Percentiles rank a stretch among this genome's conserved stretches.
Evolutionary conservation across 2,888 invertebrate genomes (phyloP).

Genomic region (Agapostemon virescens): DNA sequence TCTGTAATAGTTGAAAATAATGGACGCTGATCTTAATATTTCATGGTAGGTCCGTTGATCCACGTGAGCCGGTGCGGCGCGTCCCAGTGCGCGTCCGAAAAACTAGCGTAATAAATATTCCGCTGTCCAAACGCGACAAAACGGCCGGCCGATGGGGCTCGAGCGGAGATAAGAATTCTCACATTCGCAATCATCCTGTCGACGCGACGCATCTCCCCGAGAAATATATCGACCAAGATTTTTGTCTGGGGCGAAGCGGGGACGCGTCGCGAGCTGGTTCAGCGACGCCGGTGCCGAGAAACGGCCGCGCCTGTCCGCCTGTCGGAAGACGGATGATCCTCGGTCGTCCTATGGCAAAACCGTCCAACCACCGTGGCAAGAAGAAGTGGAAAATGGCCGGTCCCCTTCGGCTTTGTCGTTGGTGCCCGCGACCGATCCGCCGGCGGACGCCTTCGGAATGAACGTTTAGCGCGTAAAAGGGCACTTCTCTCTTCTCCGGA

Average conservation of each 20-base stretch:
- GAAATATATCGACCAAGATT: constrained; percentile 55
- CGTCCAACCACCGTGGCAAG: constrained; percentile 36
- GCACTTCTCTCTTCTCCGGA: constrained; percentile 14
- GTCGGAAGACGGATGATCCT: constrained; percentile 65
- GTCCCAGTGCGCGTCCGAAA: constrained; percentile 6
- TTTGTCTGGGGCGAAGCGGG: constrained; percentile 45
- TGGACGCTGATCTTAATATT: background rate
- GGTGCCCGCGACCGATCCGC: constrained; percentile 38
- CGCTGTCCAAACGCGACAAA: constrained; percentile 46
- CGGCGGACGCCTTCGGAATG: constrained; percentile 52
- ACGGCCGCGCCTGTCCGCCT: constrained; percentile 54
- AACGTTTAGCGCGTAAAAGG: constrained; percentile 68
- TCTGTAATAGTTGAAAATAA: background rate
- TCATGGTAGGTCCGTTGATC: background rate
- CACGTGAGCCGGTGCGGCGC: background rate
- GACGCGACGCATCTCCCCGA: constrained; percentile 36
- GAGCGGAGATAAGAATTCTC: constrained; percentile 51
- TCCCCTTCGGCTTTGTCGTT: constrained; percentile 58
- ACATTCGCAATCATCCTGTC: constrained; percentile 49
- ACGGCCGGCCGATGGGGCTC: constrained; percentile 31
- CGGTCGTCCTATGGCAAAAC: constrained; percentile 59
- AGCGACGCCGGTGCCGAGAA: constrained; percentile 41
- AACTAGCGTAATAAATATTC: constrained; percentile 46
- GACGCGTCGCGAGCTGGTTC: constrained; percentile 46
- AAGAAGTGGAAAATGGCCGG: constrained; percentile 64